phyloP scores from a whole-genome alignment of 2,113 vertebrate species.

The Nannospalax galili region DNA sequence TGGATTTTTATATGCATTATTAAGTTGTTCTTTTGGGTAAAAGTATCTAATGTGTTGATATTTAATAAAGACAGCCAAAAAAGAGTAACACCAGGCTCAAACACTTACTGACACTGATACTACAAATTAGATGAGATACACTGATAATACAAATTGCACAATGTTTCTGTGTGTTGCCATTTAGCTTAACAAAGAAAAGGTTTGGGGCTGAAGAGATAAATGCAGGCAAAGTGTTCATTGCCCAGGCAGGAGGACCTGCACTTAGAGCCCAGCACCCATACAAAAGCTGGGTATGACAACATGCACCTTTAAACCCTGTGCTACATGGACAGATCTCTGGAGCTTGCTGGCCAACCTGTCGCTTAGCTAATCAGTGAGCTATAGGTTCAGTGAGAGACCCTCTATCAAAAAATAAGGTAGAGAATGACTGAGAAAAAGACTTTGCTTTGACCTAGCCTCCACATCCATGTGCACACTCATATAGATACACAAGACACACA shows the following conservation, averaged over 20 bases:
- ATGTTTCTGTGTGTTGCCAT: neutral
- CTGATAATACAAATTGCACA: neutral
- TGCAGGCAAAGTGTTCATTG: neutral
- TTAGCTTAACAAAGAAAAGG: neutral
- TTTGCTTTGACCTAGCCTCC: neutral
- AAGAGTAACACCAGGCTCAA: neutral
- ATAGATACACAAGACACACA: neutral
- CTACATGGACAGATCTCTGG: neutral
- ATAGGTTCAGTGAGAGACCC: neutral
- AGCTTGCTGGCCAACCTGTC: neutral
- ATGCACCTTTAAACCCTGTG: neutral
- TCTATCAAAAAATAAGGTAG: neutral
- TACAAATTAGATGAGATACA: neutral
- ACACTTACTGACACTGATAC: neutral
- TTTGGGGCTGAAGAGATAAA: too few relatives aligned
- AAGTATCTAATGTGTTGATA: neutral
- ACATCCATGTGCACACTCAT: neutral
- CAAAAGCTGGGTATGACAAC: neutral
- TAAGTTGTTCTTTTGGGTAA: constrained; percentile 7
- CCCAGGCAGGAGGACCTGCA: neutral
- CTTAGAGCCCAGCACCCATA: neutral
- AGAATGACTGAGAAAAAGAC: neutral
- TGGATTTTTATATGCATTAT: neutral
- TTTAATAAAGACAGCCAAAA: neutral
- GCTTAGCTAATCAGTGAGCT: neutral